Base-by-base conservation (phyloP, 2,113 vertebrate genomes). In the Passer montanus region DNA sequence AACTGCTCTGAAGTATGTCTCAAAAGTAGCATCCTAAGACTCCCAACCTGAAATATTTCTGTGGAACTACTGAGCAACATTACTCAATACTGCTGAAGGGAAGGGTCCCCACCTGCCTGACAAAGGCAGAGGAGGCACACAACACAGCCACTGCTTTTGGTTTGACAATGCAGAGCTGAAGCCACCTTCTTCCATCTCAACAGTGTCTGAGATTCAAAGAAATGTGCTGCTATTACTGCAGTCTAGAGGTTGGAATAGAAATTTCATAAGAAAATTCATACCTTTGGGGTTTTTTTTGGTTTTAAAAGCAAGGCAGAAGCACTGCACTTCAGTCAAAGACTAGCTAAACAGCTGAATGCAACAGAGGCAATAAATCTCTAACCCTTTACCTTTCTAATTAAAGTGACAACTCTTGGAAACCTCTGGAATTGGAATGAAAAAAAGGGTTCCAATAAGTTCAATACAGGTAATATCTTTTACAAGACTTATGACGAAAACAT, bases 211-310 rank as follows among this genome's bases (percentile, higher is more conserved):
- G 43, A 76, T 43, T 46, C 0, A 22, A 28, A 83, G 31, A 85
- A 75, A 83, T 4, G 4, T 41, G 41, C 24, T 87, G 44, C 20
- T 64, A 39, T 39, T 28, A 20, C 11, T 64, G 46, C 24, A 84
- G 44, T 26, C 30, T 24, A 37, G 27, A 87, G 9, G 15, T 1
- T 75, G 49, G 49, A 73, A 64, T 1, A 44, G 21, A 90, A 93
- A 64, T 43, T 66, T 37, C 22, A 7, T 21, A 39, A 63, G 44
- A 27, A 91, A 73, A 89, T 19, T 30, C 2, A 20, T 9, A 10
- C 4, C 18, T 20, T 33, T 39, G 17, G 15, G 10, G 4, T 2
- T 16, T 2, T 4, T 2, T 3, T 35, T 37, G 46, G 7, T 56
- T 79, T 73, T 49, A 44, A 70, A 82, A 78, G 37, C 33, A 39